Base-by-base conservation (phyloP, 2,797 vertebrate genomes). In the Melanotaenia nigrans region DNA sequence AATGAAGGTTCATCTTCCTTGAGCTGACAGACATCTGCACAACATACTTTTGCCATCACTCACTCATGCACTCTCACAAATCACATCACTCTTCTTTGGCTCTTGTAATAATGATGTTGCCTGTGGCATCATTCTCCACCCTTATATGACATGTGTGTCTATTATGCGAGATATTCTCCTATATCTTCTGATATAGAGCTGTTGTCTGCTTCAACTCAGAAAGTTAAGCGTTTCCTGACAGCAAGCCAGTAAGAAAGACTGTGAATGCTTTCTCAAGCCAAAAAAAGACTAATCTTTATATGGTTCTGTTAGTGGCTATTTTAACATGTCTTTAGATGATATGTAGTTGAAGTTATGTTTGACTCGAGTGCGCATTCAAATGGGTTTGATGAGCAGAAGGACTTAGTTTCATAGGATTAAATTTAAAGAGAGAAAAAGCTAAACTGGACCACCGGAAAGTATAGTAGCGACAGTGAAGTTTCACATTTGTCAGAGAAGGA, bases 161-260 rank as follows among this genome's bases (percentile, higher is more conserved):
- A 51, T 68, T 63, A 72, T 83, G 83, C 71, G 69, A 85, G 79
- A 90, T 89, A 61, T 88, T 79, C 69, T 90, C 79, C 90, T 61
- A 49, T 74, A 54, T 85, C 45, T 86, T 83, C 68, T 86, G 61
- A 82, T 84, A 92, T 89, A 79, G 68, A 91, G 83, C 87, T 75
- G 78, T 71, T 60, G 20, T 77, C 87, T 81, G 71, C 85, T 81
- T 92, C 80, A 42, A 83, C 86, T 65, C 24, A 30, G 53, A 25
- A 55, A 28, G 25, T 91, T 55, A 84, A 84, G 68, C 74, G 82
- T 66, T 90, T 93, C 84, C 78, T 92, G 72, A 87, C 71, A 82
- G 92, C 80, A 83, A 93, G 65, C 75, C 83, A 81, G 42, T 75
- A 63, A 40, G 36, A 60, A 36, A 61, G 5, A 40, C 28, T 1